Evolutionary conservation across 2,888 invertebrate species (phyloP).

Genomic region (Rhagophthalmus giganteus): DNA sequence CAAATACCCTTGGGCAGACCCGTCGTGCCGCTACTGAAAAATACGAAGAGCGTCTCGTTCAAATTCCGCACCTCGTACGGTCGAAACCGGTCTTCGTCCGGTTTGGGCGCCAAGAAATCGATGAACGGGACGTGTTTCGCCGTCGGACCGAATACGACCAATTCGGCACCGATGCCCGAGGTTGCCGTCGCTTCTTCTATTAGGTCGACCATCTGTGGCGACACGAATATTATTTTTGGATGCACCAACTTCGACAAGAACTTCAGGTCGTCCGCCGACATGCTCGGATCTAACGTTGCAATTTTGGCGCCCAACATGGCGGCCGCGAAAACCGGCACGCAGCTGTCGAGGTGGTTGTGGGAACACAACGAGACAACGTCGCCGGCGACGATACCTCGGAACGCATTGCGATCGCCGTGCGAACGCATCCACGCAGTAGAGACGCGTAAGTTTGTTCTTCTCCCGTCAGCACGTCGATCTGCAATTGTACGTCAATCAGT

Average conservation of each 20-base stretch:
- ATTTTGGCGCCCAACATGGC: conserved; percentile 53
- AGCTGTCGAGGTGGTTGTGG: conserved; percentile 54
- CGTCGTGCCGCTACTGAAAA: not conserved
- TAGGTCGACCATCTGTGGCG: conserved; percentile 22
- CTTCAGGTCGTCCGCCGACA: conserved; percentile 34
- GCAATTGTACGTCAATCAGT: too few species aligned
- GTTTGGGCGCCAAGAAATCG: conserved; percentile 41
- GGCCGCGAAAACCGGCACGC: conserved; percentile 56
- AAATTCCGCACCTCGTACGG: conserved; percentile 20
- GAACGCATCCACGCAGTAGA: conserved; percentile 12
- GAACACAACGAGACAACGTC: conserved; percentile 58
- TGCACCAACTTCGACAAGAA: conserved; percentile 36
- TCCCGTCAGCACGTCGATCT: conserved; percentile 9
- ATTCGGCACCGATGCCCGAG: conserved; percentile 39
- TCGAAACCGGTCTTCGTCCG: conserved; percentile 29
- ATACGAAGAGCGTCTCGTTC: conserved; percentile 27
- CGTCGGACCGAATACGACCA: conserved; percentile 43
- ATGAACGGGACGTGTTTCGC: not conserved
- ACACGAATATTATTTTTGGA: conserved; percentile 42
- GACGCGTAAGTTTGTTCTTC: conserved; percentile 50
- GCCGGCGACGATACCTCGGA: conserved; percentile 49
- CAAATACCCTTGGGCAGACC: not conserved
- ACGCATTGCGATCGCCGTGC: conserved; percentile 5
- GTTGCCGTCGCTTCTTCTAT: conserved; percentile 33
- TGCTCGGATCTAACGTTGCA: conserved; percentile 41